Conservation (phyloP, 2,888 invertebrate species). For the Actias luna region DNA sequence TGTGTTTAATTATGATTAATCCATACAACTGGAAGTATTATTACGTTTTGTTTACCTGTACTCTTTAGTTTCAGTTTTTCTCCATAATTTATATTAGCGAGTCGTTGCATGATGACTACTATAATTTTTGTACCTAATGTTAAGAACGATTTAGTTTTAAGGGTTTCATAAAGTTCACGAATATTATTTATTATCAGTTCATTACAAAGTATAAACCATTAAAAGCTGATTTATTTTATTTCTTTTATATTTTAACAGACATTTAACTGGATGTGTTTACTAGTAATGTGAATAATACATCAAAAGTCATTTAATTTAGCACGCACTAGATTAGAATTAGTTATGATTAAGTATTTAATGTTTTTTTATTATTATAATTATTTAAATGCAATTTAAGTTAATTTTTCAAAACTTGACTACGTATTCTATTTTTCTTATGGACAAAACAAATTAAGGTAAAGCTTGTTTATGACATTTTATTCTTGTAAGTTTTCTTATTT, state of each 20-base stretch:
- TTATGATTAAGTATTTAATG: constrained; percentile 82
- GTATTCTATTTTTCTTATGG: constrained; percentile 66
- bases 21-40: constrained; percentile 33
- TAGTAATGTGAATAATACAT: constrained; percentile 76
- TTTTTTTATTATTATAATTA: constrained; percentile 52
- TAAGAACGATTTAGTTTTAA: constrained; percentile 73
- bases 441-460: constrained; percentile 70
- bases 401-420: constrained; percentile 75
- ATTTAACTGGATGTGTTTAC: constrained; percentile 63
- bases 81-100: constrained; percentile 52
- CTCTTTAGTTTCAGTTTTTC: constrained; percentile 70
- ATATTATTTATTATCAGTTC: constrained; percentile 82
- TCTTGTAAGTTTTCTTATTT: constrained; percentile 80
- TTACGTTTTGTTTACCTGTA: constrained; percentile 56
- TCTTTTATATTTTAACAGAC: constrained; percentile 79
- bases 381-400: constrained; percentile 79
- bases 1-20: constrained; percentile 64
- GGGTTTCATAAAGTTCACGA: constrained; percentile 77
- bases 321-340: constrained; percentile 73
- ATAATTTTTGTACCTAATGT: constrained; percentile 78
- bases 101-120: constrained; percentile 74
- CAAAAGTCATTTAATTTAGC: constrained; percentile 81
- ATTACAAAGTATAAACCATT: constrained; percentile 78
- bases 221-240: constrained; percentile 80
- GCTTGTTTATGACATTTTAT: constrained; percentile 79